These are phyloP conservation scores for Ophioderma brevispina DNA, from an alignment of 35 echinoderm and acorn worm species.

Conservation along the genomic window DNA sequence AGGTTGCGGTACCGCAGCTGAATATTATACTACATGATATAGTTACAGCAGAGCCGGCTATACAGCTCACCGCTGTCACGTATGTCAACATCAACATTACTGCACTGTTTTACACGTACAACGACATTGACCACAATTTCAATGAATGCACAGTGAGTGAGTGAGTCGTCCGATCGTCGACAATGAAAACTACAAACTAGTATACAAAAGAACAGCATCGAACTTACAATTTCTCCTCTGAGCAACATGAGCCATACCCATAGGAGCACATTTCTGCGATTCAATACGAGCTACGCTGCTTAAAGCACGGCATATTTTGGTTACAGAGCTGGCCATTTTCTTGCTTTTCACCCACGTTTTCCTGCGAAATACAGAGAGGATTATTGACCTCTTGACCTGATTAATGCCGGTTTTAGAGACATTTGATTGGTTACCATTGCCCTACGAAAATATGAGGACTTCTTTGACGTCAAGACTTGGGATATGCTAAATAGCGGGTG, in stretches of 20 bases:
- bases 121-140: too few species aligned
- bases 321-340: conserved; percentile 84
- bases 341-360: conserved; percentile 12
- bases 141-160: too few species aligned
- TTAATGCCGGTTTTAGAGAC: not conserved
- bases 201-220: too few species aligned
- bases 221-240: conserved; percentile 67
- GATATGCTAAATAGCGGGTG: not conserved
- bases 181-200: too few species aligned
- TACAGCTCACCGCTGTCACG: too few species aligned
- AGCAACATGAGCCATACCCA: conserved; percentile 3
- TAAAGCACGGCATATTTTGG: conserved; percentile 77
- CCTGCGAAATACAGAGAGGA: conserved; percentile 14
- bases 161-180: too few species aligned
- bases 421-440: not conserved
- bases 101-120: too few species aligned
- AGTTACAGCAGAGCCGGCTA: too few species aligned
- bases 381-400: not conserved
- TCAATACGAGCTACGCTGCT: conserved; percentile 36
- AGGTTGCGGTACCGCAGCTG: too few species aligned
- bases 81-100: too few species aligned
- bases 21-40: too few species aligned
- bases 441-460: not conserved
- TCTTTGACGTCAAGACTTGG: not conserved
- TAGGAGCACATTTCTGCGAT: conserved; percentile 33